phyloP scores from a whole-genome alignment of 2,113 vertebrate genomes.

The Cephalopholis sonnerati region DNA sequence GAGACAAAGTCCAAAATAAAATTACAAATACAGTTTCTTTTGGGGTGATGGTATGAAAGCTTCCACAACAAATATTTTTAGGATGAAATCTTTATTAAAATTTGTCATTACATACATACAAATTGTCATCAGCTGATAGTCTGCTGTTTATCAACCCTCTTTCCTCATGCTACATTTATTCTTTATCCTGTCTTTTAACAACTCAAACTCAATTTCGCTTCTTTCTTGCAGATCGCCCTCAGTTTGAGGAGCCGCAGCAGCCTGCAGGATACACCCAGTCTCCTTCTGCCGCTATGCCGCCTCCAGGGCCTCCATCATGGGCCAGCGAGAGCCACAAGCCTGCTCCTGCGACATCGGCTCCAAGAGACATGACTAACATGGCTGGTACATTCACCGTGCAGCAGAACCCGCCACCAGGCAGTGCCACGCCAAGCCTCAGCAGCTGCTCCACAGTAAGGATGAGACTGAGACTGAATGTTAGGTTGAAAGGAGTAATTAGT shows the following conservation, averaged over 20 bases:
- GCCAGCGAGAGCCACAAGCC: slow-evolving; percentile 83
- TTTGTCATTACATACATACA: neutral
- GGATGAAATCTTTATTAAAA: too few species aligned
- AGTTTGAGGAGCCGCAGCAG: slow-evolving; percentile 87
- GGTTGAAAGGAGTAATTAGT: slow-evolving; percentile 21
- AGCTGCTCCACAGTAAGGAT: slow-evolving; percentile 93
- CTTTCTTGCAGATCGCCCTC: slow-evolving; percentile 81
- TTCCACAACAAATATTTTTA: too few species aligned
- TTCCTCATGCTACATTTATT: neutral
- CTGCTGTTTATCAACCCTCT: neutral
- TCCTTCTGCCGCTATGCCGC: slow-evolving; percentile 76
- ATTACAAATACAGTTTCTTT: too few species aligned
- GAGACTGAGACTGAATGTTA: neutral
- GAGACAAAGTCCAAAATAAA: too few species aligned
- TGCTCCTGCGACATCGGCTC: neutral
- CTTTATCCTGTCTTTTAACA: neutral
- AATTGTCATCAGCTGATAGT: neutral
- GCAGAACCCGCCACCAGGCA: slow-evolving; percentile 86
- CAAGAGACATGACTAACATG: slow-evolving; percentile 79
- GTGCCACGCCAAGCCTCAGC: slow-evolving; percentile 91
- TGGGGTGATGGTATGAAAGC: too few species aligned
- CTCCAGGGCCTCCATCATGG: slow-evolving; percentile 85
- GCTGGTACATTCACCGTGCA: slow-evolving; percentile 85
- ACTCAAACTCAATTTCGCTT: neutral
- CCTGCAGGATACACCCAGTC: slow-evolving; percentile 79